A percentile compares a stretch with the other conserved stretches of the same genome.
Conservation (phyloP, 64 coral and sea anemone species). For the Montipora efflorescens region DNA sequence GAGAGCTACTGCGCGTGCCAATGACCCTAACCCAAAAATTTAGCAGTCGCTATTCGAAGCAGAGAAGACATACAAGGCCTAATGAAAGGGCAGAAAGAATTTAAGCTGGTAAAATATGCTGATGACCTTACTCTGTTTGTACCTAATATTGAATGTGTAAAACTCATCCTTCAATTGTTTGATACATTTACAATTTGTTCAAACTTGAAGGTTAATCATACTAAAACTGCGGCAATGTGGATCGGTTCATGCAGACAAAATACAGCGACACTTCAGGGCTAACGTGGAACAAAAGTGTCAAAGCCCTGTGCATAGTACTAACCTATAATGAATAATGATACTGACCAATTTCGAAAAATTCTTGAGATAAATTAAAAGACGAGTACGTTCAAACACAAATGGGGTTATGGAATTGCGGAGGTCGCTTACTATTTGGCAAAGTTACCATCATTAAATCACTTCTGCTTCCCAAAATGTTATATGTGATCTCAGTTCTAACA, state of each 20-base stretch:
- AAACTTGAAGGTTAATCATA: constrained; percentile 5
- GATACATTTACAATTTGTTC: no score
- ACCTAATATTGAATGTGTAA: no score
- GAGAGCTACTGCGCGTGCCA: no score
- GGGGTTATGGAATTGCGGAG: constrained; percentile 10
- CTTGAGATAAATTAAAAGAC: constrained; percentile 18
- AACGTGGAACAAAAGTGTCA: neutral
- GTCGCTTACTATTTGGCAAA: constrained; percentile 24
- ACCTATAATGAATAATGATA: no score
- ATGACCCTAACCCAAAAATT: neutral
- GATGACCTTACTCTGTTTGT: neutral
- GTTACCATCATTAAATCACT: constrained; percentile 28
- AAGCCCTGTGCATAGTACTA: neutral
- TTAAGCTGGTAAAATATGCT: neutral
- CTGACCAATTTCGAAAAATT: neutral
- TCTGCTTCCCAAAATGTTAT: constrained; percentile 23
- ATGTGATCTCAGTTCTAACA: neutral
- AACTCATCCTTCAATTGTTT: no score
- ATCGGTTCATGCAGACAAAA: neutral
- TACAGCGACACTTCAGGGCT: neutral
- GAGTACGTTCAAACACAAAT: neutral
- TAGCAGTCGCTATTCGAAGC: constrained; percentile 25
- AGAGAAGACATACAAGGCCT: no score
- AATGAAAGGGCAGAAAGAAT: neutral
- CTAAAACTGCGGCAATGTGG: constrained; percentile 14